Percentiles rank a stretch among this genome's conserved stretches.
phyloP scores from a whole-genome alignment of 2,888 invertebrate genomes.

The Phaonia tiefii region DNA sequence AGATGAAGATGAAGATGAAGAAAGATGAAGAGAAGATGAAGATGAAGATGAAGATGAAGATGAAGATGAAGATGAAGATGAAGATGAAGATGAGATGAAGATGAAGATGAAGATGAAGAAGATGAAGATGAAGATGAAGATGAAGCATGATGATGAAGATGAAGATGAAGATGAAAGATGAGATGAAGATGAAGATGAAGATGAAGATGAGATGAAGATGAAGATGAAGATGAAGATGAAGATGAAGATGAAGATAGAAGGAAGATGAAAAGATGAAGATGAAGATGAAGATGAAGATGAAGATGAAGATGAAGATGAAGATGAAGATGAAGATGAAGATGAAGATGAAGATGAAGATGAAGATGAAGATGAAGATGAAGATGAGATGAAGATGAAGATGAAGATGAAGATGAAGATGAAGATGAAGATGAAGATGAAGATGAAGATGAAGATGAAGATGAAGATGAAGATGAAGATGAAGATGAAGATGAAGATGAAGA shows the following conservation, averaged over 20 bases:
- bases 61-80: neutral
- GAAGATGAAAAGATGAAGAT: constrained; percentile 11
- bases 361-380: too few relatives aligned
- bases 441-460: neutral
- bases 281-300: constrained; percentile 3
- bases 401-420: constrained; percentile 14
- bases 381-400: neutral
- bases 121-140: constrained; percentile 12
- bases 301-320: constrained; percentile 18
- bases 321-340: constrained; percentile 10
- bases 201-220: neutral
- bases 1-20: neutral
- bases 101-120: constrained; percentile 11
- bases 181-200: neutral
- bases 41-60: neutral
- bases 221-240: neutral
- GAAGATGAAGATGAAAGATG: neutral
- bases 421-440: constrained; percentile 28
- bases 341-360: neutral
- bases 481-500: constrained; percentile 32
- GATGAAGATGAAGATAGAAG: neutral
- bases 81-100: neutral
- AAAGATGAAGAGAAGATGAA: neutral
- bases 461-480: constrained; percentile 27
- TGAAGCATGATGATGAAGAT: too few relatives aligned